A percentile compares a stretch with the other conserved stretches of the same genome.
Evolutionary conservation across 2,797 vertebrate genomes (phyloP).

Genomic region (Galagoides demidoff): DNA sequence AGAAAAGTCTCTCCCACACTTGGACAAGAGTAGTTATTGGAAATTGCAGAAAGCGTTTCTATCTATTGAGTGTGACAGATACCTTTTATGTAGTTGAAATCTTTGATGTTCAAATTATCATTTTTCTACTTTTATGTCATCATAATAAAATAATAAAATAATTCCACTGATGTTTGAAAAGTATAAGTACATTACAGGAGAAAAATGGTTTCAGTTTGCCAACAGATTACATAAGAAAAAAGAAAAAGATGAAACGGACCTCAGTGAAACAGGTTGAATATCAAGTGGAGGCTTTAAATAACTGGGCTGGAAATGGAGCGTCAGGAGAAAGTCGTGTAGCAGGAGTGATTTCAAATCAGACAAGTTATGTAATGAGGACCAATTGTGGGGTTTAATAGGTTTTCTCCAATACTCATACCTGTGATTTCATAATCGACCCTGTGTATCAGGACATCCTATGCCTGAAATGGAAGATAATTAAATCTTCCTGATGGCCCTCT

Average conservation of each 20-base stretch:
- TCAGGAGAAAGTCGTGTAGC: constrained; percentile 40
- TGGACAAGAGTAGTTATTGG: constrained; percentile 42
- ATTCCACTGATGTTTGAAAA: constrained; percentile 54
- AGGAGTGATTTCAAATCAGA: constrained; percentile 67
- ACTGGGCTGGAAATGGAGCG: constrained; percentile 46
- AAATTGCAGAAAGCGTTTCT: constrained; percentile 43
- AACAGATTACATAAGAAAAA: constrained; percentile 59
- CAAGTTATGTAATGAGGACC: constrained; percentile 59
- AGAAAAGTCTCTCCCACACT: neutral
- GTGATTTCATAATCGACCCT: constrained; percentile 67
- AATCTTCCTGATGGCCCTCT: constrained; percentile 57
- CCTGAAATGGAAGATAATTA: constrained; percentile 64
- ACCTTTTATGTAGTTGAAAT: constrained; percentile 51
- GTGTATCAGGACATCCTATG: constrained; percentile 61
- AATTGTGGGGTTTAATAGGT: constrained; percentile 40
- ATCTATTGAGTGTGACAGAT: constrained; percentile 58
- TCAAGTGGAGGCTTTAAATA: constrained; percentile 57
- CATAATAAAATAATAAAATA: constrained; percentile 62
- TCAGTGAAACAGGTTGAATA: constrained; percentile 49
- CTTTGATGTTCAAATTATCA: constrained; percentile 74
- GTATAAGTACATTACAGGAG: neutral
- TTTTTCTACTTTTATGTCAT: constrained; percentile 72
- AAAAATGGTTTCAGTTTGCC: constrained; percentile 22
- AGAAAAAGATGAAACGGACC: constrained; percentile 54
- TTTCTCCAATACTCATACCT: neutral